Evolutionary conservation across 1,140 invertebrate genomes (phyloP).

Genomic region (Drosophila jambulina): DNA sequence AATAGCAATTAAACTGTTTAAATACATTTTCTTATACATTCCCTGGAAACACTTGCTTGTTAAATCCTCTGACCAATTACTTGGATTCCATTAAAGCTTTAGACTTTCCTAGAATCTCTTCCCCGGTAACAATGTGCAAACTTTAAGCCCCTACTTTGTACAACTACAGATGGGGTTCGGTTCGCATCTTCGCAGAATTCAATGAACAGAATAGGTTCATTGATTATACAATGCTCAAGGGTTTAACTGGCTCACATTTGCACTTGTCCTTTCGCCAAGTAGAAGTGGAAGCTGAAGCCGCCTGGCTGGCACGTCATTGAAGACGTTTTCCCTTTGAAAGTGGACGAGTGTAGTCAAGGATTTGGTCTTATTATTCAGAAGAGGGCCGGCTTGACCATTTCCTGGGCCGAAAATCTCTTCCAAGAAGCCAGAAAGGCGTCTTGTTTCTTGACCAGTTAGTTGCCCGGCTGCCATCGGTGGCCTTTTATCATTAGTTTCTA

Average conservation of each 20-base stretch:
- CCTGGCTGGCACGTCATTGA: conserved; percentile 21
- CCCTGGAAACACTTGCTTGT: no score
- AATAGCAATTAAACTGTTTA: background rate
- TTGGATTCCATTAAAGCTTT: conserved; percentile 5
- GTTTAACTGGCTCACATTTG: conserved; percentile 20
- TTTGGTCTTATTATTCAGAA: conserved; percentile 34
- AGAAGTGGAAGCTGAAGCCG: background rate
- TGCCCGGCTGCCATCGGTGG: conserved; percentile 12
- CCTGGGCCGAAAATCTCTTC: conserved; percentile 8
- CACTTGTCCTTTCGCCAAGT: conserved; percentile 23
- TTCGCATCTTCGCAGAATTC: conserved; percentile 17
- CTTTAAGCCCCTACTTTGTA: conserved; percentile 12
- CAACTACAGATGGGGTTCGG: background rate
- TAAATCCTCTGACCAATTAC: background rate
- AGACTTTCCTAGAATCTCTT: background rate
- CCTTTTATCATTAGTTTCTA: conserved; percentile 58
- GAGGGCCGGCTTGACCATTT: conserved; percentile 19
- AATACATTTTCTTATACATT: background rate
- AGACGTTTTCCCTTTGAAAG: conserved; percentile 23
- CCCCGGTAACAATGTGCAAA: background rate
- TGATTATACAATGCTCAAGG: conserved; percentile 25
- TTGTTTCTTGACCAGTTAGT: conserved; percentile 22
- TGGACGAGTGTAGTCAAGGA: conserved; percentile 25
- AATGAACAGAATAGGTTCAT: conserved; percentile 24
- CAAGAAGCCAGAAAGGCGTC: conserved; percentile 2